A percentile compares a stretch with the other conserved stretches of the same genome.
Conservation (phyloP, 2,113 vertebrate genomes). For the Candoia aspera region DNA sequence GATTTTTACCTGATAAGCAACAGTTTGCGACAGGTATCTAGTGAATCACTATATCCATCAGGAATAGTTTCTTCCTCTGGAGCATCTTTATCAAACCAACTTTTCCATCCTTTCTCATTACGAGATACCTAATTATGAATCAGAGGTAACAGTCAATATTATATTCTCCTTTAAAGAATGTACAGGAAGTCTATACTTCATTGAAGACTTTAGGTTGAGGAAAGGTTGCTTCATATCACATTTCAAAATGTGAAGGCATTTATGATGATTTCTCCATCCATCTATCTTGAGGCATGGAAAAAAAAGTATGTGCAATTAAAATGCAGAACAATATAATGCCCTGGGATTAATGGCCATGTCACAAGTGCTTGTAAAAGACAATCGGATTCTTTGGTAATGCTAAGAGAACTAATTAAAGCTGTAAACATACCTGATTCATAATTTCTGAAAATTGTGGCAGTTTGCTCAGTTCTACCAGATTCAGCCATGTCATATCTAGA, state of each 20-base stretch:
- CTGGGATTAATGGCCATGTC: neutral
- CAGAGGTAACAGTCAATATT: slow-evolving; percentile 10
- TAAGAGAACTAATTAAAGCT: neutral
- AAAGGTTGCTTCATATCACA: neutral
- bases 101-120: slow-evolving; percentile 76
- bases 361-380: neutral
- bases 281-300: neutral
- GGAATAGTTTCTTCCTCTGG: slow-evolving; percentile 78
- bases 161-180: slow-evolving; percentile 32
- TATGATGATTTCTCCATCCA: neutral
- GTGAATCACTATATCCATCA: slow-evolving; percentile 73
- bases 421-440: slow-evolving; percentile 73
- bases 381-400: neutral
- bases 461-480: slow-evolving; percentile 78
- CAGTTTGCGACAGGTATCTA: slow-evolving; percentile 75
- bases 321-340: neutral
- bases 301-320: slow-evolving; percentile 8
- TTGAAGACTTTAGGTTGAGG: neutral
- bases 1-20: slow-evolving; percentile 75
- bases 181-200: slow-evolving; percentile 14
- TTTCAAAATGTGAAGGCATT: neutral
- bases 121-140: slow-evolving; percentile 64
- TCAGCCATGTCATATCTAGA: slow-evolving; percentile 78
- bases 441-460: slow-evolving; percentile 75
- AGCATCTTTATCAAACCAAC: slow-evolving; percentile 76